These are phyloP conservation scores for Tokudaia tokunoshimensis DNA, from an alignment of 2,797 vertebrate genomes.

Conservation along the genomic window DNA sequence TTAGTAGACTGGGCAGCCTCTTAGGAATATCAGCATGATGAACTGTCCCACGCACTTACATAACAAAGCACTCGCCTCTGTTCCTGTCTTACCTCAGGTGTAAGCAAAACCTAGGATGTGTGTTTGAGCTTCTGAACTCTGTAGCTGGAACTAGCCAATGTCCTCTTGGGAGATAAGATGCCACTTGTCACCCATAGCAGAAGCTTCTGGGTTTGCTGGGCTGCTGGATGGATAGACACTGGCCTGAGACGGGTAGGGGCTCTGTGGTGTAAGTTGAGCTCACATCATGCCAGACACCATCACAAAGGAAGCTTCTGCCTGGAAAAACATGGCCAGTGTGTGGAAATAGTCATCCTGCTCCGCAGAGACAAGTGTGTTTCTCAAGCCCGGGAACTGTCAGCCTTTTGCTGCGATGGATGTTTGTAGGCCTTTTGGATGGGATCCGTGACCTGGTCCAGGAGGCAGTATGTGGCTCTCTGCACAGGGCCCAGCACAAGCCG, in stretches of 20 bases:
- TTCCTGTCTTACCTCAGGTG: neutral
- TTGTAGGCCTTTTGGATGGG: neutral
- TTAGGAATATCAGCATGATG: neutral
- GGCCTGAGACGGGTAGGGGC: neutral
- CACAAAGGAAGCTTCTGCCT: conserved; percentile 67
- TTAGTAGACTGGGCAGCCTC: neutral
- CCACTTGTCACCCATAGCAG: neutral
- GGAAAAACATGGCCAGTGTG: neutral
- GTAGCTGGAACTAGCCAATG: neutral
- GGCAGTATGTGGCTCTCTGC: neutral
- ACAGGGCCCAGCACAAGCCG: neutral
- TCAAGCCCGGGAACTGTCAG: neutral
- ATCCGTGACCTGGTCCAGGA: rapidly evolving
- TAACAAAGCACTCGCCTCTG: neutral
- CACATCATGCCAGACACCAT: neutral
- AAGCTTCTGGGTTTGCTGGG: neutral
- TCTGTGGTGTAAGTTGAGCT: conserved; percentile 26
- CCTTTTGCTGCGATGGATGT: neutral
- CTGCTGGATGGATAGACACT: neutral
- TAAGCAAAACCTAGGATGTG: neutral
- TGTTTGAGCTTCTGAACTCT: neutral
- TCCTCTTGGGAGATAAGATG: neutral
- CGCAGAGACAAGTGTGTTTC: neutral
- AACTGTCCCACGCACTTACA: neutral
- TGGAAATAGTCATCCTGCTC: neutral